Conservation (phyloP, 2,888 invertebrate genomes). For the Deilephila elpenor region DNA sequence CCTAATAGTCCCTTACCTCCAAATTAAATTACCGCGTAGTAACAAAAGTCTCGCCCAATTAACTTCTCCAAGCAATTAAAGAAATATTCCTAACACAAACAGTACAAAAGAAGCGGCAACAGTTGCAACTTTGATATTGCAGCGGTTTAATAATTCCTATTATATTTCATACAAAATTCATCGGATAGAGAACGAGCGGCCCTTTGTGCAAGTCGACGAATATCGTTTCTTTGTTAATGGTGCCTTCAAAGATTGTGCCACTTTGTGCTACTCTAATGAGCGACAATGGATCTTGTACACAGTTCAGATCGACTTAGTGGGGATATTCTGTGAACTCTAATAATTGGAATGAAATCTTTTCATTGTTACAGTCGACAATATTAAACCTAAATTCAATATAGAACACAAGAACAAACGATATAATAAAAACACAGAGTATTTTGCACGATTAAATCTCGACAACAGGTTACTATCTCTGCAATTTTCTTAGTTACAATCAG, state of each 20-base stretch:
- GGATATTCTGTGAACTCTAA: background rate
- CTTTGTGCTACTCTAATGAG: conserved; percentile 50
- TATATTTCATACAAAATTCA: conserved; percentile 22
- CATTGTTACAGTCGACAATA: too few relatives aligned
- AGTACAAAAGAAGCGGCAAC: background rate
- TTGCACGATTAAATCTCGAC: too few relatives aligned
- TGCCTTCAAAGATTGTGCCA: conserved; percentile 46
- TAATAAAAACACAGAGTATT: too few relatives aligned
- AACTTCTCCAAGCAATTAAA: too few relatives aligned
- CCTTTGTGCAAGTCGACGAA: conserved; percentile 14
- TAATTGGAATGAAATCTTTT: too few relatives aligned
- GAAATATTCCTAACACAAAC: background rate
- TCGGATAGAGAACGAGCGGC: conserved; percentile 7
- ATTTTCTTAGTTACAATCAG: too few relatives aligned
- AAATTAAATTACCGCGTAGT: too few relatives aligned
- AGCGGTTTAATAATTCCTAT: background rate
- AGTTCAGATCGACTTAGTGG: background rate
- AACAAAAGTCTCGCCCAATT: too few relatives aligned
- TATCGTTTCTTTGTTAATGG: conserved; percentile 28
- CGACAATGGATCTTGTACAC: conserved; percentile 41
- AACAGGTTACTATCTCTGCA: too few relatives aligned
- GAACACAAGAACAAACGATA: too few relatives aligned
- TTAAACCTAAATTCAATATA: too few relatives aligned
- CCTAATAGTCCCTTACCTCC: too few relatives aligned
- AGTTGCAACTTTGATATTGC: background rate